Evolutionary conservation across 2,888 invertebrate species (phyloP).

Genomic region (Drosophila engyochracea): DNA sequence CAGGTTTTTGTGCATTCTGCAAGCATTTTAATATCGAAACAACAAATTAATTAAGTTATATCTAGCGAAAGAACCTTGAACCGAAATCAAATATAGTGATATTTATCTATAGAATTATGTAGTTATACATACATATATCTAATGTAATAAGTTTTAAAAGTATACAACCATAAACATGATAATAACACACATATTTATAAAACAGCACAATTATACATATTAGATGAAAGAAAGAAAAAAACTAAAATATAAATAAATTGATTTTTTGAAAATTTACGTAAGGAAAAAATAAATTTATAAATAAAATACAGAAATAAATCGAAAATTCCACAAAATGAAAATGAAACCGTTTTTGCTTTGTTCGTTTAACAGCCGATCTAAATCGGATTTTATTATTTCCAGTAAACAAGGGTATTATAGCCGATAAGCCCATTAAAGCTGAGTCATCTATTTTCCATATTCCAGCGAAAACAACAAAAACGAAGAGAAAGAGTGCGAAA

Average conservation of each 20-base stretch:
- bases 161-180: constrained; percentile 27
- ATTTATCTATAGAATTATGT: constrained; percentile 70
- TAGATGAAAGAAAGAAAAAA: background rate
- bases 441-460: constrained; percentile 38
- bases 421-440: constrained; percentile 35
- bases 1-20: constrained; percentile 38
- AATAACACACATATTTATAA: constrained; percentile 46
- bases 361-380: background rate
- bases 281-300: constrained; percentile 21
- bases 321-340: constrained; percentile 32
- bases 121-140: constrained; percentile 17
- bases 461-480: constrained; percentile 44
- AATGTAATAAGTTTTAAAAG: constrained; percentile 32
- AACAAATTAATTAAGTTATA: constrained; percentile 21
- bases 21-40: constrained; percentile 30
- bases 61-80: constrained; percentile 65
- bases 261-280: constrained; percentile 50
- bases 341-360: constrained; percentile 17
- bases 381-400: constrained; percentile 26
- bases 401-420: constrained; percentile 11
- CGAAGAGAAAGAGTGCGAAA: constrained; percentile 30
- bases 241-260: constrained; percentile 30
- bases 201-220: constrained; percentile 42
- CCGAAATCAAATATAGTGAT: constrained; percentile 81
- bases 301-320: constrained; percentile 46